These are phyloP conservation scores for Platichthys stellatus DNA, from an alignment of 2,113 vertebrate species.

Conservation along the genomic window DNA sequence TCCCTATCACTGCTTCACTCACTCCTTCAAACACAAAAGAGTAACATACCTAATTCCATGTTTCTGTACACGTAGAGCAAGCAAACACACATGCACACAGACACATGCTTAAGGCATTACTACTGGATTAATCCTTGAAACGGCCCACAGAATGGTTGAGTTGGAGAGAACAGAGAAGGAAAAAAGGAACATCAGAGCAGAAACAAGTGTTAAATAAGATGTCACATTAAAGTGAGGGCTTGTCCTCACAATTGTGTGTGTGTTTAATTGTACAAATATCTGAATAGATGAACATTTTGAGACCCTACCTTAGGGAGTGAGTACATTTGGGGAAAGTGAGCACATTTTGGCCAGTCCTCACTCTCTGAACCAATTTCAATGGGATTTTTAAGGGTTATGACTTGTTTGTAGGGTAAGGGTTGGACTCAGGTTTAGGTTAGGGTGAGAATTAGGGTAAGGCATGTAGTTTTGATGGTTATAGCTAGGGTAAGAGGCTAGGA, in stretches of 20 bases:
- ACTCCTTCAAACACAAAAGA: constrained; percentile 19
- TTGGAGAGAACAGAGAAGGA: constrained; percentile 3
- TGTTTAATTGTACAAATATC: neutral
- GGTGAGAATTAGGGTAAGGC: too few relatives aligned
- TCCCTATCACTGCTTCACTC: constrained; percentile 18
- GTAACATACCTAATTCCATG: constrained; percentile 6
- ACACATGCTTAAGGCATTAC: constrained; percentile 71
- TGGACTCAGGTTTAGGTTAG: too few relatives aligned
- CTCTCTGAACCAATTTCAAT: too few relatives aligned
- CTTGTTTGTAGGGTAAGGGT: too few relatives aligned
- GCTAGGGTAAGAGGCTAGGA: too few relatives aligned
- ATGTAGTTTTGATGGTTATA: too few relatives aligned
- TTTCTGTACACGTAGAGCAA: constrained; percentile 4
- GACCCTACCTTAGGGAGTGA: too few relatives aligned
- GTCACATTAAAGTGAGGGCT: constrained; percentile 23
- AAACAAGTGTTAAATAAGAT: constrained; percentile 26
- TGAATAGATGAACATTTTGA: neutral
- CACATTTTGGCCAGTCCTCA: too few relatives aligned
- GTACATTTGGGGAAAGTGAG: too few relatives aligned
- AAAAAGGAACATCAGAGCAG: constrained; percentile 14
- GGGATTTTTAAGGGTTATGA: too few relatives aligned
- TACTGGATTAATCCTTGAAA: constrained; percentile 49
- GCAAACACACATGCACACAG: constrained; percentile 30
- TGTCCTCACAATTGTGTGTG: neutral
- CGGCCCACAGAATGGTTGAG: constrained; percentile 24